Evolutionary conservation across 2,113 vertebrate species (phyloP).

Genomic region (Ciconia stormi): DNA sequence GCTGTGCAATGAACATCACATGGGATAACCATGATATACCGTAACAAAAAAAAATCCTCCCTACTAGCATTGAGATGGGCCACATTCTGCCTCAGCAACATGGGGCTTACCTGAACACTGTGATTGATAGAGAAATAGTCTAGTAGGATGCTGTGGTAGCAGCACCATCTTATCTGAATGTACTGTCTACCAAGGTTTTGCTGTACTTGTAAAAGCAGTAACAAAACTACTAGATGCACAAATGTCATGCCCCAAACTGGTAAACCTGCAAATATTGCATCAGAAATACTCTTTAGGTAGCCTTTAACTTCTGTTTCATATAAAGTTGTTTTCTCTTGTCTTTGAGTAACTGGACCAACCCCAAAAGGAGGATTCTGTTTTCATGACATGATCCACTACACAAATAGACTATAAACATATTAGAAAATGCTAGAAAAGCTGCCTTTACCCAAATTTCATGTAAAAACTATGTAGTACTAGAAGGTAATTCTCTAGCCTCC

Average conservation of each 20-base stretch:
- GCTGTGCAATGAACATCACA: neutral
- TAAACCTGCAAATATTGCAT: neutral
- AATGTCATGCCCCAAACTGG: neutral
- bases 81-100: neutral
- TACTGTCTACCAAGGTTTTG: neutral
- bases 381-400: neutral
- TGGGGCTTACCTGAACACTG: rapidly evolving
- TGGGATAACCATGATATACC: neutral
- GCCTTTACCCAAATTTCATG: neutral
- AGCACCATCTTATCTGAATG: neutral
- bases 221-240: neutral
- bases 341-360: neutral
- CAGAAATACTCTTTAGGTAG: neutral
- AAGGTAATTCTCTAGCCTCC: neutral
- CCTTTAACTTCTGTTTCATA: neutral
- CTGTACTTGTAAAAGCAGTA: neutral
- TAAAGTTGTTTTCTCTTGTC: neutral
- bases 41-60: neutral
- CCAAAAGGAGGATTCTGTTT: neutral
- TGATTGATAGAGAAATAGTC: neutral
- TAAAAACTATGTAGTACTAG: neutral
- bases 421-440: neutral
- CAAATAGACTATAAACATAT: neutral
- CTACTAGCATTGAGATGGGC: neutral
- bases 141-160: neutral